phyloP scores from a whole-genome alignment of 2,888 invertebrate genomes.

The Dolichopus griseipennis region DNA sequence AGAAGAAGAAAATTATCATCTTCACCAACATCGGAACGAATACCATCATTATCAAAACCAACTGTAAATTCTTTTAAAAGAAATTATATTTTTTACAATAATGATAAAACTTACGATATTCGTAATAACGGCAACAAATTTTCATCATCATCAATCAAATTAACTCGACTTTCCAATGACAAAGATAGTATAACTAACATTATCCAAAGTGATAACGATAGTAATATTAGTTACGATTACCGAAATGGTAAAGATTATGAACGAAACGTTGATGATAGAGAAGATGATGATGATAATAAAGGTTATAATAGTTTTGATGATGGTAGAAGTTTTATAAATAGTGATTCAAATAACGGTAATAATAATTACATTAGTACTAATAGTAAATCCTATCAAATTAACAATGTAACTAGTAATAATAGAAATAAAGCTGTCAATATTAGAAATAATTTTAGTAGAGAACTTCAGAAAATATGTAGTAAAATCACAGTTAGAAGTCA shows the following conservation, averaged over 20 bases:
- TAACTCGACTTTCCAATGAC: neutral
- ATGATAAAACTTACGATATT: neutral
- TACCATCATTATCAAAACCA: constrained; percentile 38
- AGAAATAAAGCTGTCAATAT: neutral
- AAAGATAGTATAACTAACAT: neutral
- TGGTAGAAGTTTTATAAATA: neutral
- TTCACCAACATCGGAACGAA: constrained; percentile 35
- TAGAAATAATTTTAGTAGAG: neutral
- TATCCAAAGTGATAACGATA: neutral
- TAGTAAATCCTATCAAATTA: neutral
- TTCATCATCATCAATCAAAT: neutral
- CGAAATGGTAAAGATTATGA: neutral
- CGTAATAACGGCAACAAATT: neutral
- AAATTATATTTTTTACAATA: neutral
- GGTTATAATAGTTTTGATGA: neutral
- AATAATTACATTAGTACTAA: too few relatives aligned
- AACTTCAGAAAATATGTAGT: neutral
- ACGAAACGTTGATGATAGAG: neutral
- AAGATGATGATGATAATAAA: neutral
- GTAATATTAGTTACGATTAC: constrained; percentile 7
- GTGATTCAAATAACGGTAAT: too few relatives aligned
- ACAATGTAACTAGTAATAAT: neutral
- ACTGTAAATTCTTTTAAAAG: neutral
- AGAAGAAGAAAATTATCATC: constrained; percentile 46
- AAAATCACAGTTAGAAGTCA: neutral